Base-by-base conservation (phyloP, 2,797 vertebrate species). In the Spizella passerina region DNA sequence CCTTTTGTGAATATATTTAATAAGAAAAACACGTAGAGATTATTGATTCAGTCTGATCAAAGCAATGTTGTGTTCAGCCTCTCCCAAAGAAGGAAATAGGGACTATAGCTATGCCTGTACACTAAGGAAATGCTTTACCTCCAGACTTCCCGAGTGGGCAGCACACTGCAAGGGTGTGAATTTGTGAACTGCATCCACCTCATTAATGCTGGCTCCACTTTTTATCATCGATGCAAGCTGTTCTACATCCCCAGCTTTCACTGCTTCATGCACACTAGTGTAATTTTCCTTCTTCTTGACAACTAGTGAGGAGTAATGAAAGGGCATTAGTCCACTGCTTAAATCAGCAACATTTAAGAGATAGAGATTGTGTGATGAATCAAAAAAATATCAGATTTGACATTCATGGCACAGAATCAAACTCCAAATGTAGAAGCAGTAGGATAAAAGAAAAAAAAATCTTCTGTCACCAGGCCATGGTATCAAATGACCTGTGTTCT, bases 151-250 rank as follows among this genome's bases (percentile, higher is more conserved):
- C 24, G 96, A 97, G 91, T 98, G 98, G 19, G 98, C 98, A 78
- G 98, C 98, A 95, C 97, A 98, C 46, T 98, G 98, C 88, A 98
- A 94, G 3, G 97, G 98, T 32, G 97, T 98, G 89, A 98, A 98
- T 61, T 96, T 97, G 89, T 98, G 97, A 47, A 97, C 83, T 50
- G 65, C 63, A 94, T 98, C 98, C 73, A 97, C 95, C 69, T 98
- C 97, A 8, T 98, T 98, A 69, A 98, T 91, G 61, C n/a, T 86
- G 14, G 92, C 84, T 92, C 98, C 98, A 20, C 22, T 78, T 69
- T 94, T 95, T 82, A 98, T 94, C 60, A 98, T 94, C 29, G 89
- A 76, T 3, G 93, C 97, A 71, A 98, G 98, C 59, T 97, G 96
- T 59, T 97, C 96, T 61, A 98, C 93, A 43, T 98, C 97, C 55